Evolutionary conservation across 1,140 invertebrate species (phyloP).

Genomic region (Bombus difficillimus): DNA sequence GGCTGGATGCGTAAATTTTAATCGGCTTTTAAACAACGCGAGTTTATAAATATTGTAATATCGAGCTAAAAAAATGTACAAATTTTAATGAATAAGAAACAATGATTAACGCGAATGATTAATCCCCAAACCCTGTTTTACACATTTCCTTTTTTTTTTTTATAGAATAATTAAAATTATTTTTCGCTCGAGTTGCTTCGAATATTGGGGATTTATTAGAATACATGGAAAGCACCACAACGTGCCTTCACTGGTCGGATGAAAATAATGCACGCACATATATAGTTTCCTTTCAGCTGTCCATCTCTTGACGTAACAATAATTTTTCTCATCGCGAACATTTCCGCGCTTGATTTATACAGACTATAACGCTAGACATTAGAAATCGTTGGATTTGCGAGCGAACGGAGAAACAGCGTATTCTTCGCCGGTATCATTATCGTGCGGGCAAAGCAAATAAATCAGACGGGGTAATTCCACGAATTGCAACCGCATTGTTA

Average conservation of each 20-base stretch:
- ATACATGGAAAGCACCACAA: no score
- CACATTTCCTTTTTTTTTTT: no score
- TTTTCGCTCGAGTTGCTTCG: not conserved
- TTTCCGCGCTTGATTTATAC: not conserved
- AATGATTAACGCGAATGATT: no score
- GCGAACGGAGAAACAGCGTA: not conserved
- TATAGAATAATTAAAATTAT: not conserved
- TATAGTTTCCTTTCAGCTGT: not conserved
- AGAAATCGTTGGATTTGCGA: constrained; percentile 14
- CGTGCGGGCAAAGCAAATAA: constrained; percentile 18
- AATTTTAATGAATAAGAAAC: not conserved
- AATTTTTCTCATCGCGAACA: not conserved
- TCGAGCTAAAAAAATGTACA: no score
- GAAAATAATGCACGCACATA: not conserved
- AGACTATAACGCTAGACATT: not conserved
- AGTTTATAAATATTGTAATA: not conserved
- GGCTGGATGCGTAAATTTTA: not conserved
- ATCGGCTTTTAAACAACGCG: not conserved
- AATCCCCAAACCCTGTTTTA: no score
- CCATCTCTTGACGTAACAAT: not conserved
- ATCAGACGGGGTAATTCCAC: constrained; percentile 35
- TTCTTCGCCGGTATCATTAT: constrained; percentile 24
- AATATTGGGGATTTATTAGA: no score
- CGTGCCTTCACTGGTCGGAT: not conserved
- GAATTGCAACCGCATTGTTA: constrained; percentile 52